phyloP scores from a whole-genome alignment of 2,113 vertebrate genomes.

The Barbus barbus region DNA sequence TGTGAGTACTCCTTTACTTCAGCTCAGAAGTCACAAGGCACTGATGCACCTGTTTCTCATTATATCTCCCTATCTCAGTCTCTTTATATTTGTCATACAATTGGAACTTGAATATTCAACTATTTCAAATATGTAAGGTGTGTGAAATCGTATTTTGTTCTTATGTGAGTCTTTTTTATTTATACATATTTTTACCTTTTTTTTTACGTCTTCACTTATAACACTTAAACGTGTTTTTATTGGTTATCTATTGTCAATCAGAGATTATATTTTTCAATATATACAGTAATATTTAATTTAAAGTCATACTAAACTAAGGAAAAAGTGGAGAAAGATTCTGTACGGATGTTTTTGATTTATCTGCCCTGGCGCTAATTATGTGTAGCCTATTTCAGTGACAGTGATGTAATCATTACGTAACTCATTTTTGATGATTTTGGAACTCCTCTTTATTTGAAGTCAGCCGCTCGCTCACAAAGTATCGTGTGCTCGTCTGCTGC shows the following conservation, averaged over 20 bases:
- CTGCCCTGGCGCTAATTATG: neutral
- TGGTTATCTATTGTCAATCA: neutral
- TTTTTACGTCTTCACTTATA: neutral
- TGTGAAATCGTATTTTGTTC: neutral
- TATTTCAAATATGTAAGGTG: neutral
- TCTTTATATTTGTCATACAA: neutral
- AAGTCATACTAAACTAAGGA: neutral
- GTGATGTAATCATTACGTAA: constrained; percentile 28
- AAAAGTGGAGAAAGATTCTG: neutral
- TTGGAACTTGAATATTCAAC: too few species aligned
- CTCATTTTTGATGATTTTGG: neutral
- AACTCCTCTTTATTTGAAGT: neutral
- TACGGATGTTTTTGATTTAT: constrained; percentile 11
- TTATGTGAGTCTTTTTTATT: too few species aligned
- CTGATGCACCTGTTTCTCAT: constrained; percentile 51
- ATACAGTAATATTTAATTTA: neutral
- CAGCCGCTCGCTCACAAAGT: neutral
- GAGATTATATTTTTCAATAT: neutral
- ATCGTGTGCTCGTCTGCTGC: neutral
- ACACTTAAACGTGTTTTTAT: neutral
- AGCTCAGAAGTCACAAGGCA: constrained; percentile 11
- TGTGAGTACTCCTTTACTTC: constrained; percentile 6
- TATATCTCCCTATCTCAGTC: constrained; percentile 27
- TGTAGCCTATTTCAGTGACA: neutral
- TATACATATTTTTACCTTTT: neutral